Evolutionary conservation across 2,797 vertebrate genomes (phyloP).

Genomic region (Crenichthys baileyi): DNA sequence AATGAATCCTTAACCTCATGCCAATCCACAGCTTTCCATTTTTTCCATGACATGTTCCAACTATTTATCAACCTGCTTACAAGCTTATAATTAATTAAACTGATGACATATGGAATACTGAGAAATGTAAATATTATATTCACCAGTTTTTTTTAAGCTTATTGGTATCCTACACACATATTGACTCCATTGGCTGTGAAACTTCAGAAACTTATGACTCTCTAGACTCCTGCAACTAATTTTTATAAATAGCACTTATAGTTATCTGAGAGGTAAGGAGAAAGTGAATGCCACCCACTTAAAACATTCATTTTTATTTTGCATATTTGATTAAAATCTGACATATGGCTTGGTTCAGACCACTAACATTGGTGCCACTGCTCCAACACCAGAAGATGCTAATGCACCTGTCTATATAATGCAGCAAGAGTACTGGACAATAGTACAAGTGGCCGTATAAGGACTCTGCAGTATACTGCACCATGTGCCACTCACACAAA

Average conservation of each 20-base stretch:
- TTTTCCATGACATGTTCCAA: background rate
- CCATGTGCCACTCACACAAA: constrained; percentile 31
- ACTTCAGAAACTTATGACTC: too few relatives aligned
- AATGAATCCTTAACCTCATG: background rate
- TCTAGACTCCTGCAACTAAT: background rate
- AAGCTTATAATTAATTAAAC: background rate
- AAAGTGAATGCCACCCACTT: constrained; percentile 11
- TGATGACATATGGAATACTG: background rate
- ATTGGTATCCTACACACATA: background rate
- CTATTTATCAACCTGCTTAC: background rate
- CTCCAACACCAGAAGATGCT: constrained; percentile 34
- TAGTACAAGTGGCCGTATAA: constrained; percentile 46
- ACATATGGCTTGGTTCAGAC: constrained; percentile 72
- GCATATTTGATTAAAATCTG: constrained; percentile 68
- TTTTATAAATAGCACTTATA: background rate
- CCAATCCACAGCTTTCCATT: background rate
- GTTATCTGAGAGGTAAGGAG: background rate
- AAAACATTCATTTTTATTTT: constrained; percentile 71
- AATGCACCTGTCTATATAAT: constrained; percentile 46
- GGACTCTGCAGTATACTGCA: constrained; percentile 44
- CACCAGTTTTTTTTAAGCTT: background rate
- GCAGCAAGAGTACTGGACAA: constrained; percentile 50
- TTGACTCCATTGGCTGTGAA: background rate
- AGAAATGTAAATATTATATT: background rate
- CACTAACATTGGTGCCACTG: constrained; percentile 37